Evolutionary conservation across 2,113 vertebrate genomes (phyloP).

Genomic region (Choloepus hoffmanni): DNA sequence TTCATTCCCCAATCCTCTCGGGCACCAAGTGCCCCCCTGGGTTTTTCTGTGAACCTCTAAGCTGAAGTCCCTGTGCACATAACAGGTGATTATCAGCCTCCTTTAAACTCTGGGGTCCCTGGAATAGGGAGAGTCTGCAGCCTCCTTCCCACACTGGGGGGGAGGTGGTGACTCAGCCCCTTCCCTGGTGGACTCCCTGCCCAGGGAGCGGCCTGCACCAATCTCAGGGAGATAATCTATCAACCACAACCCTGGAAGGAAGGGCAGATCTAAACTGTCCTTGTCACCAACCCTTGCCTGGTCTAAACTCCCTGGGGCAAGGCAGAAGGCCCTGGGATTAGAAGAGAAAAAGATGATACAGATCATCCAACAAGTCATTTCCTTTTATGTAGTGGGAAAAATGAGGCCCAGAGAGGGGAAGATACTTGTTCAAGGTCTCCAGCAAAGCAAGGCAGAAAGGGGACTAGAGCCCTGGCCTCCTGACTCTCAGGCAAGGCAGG

Average conservation of each 20-base stretch:
- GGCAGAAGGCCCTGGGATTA: neutral
- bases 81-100: neutral
- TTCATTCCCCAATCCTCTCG: neutral
- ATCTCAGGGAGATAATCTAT: slow-evolving; percentile 33
- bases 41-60: neutral
- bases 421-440: neutral
- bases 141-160: neutral
- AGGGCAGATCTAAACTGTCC: slow-evolving; percentile 19
- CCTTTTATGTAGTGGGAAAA: neutral
- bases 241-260: neutral
- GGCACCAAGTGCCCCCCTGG: neutral
- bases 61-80: neutral
- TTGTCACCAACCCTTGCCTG: neutral
- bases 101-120: neutral
- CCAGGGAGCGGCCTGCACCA: neutral
- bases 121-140: neutral
- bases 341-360: neutral
- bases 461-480: neutral
- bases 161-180: neutral
- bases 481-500: neutral
- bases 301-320: neutral
- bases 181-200: neutral
- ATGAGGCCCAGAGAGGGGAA: neutral
- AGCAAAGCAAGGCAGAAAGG: neutral
- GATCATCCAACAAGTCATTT: neutral